phyloP scores from a whole-genome alignment of 2,113 vertebrate genomes.

The Heterochromis multidens region DNA sequence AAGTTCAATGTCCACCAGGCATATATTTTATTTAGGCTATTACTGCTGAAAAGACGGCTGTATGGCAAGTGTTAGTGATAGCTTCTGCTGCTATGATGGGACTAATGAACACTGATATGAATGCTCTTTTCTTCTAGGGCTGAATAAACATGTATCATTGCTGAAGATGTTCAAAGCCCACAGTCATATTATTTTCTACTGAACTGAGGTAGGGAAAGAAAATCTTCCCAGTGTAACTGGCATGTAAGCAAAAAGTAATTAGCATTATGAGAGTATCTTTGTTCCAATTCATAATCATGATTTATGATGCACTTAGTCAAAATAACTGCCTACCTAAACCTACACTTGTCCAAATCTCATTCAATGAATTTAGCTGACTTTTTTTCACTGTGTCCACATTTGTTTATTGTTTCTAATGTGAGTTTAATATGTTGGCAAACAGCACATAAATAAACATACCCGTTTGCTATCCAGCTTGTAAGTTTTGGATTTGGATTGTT shows the following conservation, averaged over 20 bases:
- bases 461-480: neutral
- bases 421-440: neutral
- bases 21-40: slow-evolving; percentile 19
- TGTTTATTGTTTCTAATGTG: neutral
- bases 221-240: neutral
- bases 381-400: neutral
- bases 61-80: neutral
- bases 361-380: neutral
- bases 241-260: neutral
- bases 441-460: neutral
- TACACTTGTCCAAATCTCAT: neutral
- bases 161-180: neutral
- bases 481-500: neutral
- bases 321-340: neutral
- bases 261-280: neutral
- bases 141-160: too few relatives aligned
- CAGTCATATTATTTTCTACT: neutral
- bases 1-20: slow-evolving; percentile 13
- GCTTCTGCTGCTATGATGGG: neutral
- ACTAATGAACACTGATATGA: neutral
- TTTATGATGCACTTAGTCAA: neutral
- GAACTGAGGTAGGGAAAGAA: neutral
- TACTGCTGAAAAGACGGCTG: neutral
- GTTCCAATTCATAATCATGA: neutral
- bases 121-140: neutral